These are phyloP conservation scores for Podilymbus podiceps DNA, from an alignment of 2,113 vertebrate genomes.

Conservation along the genomic window DNA sequence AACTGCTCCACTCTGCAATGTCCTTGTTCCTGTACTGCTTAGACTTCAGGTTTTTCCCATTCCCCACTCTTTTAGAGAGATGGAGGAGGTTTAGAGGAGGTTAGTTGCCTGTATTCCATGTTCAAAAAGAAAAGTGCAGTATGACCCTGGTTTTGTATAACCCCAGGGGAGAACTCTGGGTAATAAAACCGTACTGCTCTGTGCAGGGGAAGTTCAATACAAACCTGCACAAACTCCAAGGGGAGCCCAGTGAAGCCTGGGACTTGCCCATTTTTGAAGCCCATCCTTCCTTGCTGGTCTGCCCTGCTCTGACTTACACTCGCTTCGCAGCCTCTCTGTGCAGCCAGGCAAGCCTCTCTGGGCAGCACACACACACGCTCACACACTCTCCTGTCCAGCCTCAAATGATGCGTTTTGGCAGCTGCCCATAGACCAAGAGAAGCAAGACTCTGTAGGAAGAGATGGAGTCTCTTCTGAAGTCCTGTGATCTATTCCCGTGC, in stretches of 20 bases:
- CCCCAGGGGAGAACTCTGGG: not conserved
- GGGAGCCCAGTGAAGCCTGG: not conserved
- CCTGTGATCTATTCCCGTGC: not conserved
- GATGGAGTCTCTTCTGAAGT: not conserved
- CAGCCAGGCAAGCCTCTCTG: not conserved
- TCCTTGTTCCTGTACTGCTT: not conserved
- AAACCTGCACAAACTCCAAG: not conserved
- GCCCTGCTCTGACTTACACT: not conserved
- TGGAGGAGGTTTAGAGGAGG: not conserved
- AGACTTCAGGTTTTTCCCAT: not conserved
- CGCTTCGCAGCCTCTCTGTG: not conserved
- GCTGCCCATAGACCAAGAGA: not conserved
- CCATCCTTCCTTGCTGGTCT: not conserved
- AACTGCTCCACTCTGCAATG: not conserved
- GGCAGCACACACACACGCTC: not conserved
- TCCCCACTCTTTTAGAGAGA: not conserved
- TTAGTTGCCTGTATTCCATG: fast-evolving
- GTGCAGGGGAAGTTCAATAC: not conserved
- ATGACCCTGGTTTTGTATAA: not conserved
- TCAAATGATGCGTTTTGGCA: slow-evolving; percentile 7
- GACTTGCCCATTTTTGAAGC: not conserved
- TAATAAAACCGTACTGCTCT: not conserved
- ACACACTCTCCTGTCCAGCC: not conserved
- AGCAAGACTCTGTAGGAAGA: not conserved
- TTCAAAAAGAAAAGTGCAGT: not conserved